Evolutionary conservation across 2,888 invertebrate genomes (phyloP).

Genomic region (Druceiella hillmani): DNA sequence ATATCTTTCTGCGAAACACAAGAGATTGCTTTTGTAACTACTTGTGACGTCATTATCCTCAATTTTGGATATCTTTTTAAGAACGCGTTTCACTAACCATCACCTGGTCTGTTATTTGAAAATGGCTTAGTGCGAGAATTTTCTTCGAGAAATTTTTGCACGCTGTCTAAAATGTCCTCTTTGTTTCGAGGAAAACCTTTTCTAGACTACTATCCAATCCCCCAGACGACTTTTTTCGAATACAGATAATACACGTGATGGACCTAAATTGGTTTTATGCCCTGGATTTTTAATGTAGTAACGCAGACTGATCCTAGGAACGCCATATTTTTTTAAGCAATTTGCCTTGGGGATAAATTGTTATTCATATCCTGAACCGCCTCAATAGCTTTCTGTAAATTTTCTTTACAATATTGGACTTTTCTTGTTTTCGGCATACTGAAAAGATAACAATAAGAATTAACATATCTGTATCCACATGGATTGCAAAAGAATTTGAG

Average conservation of each 20-base stretch:
- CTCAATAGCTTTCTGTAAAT: conserved; percentile 9
- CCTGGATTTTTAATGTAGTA: too few species aligned
- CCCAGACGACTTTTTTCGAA: conserved; percentile 6
- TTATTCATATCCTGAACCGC: conserved; percentile 9
- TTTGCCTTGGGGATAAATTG: too few species aligned
- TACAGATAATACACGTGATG: conserved; percentile 7
- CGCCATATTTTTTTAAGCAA: too few species aligned
- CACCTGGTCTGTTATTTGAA: conserved; percentile 18
- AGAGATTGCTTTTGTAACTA: conserved; percentile 26
- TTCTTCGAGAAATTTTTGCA: conserved; percentile 17
- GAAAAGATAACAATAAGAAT: too few species aligned
- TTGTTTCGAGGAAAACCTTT: conserved; percentile 18
- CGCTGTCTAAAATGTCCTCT: conserved; percentile 14
- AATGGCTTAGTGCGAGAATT: conserved; percentile 17
- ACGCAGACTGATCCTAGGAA: too few species aligned
- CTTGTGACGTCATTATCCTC: conserved; percentile 22
- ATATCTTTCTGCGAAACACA: conserved; percentile 27
- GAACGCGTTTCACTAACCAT: conserved; percentile 22
- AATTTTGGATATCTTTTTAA: conserved; percentile 26
- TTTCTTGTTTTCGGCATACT: conserved; percentile 9
- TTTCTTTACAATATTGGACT: conserved; percentile 7
- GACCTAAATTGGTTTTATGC: conserved; percentile 9
- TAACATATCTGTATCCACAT: too few species aligned
- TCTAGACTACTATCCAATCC: conserved; percentile 6
- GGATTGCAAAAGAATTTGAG: too few species aligned